Evolutionary conservation across 1,140 invertebrate genomes (phyloP).

Genomic region (Paraescarpia echinospica): DNA sequence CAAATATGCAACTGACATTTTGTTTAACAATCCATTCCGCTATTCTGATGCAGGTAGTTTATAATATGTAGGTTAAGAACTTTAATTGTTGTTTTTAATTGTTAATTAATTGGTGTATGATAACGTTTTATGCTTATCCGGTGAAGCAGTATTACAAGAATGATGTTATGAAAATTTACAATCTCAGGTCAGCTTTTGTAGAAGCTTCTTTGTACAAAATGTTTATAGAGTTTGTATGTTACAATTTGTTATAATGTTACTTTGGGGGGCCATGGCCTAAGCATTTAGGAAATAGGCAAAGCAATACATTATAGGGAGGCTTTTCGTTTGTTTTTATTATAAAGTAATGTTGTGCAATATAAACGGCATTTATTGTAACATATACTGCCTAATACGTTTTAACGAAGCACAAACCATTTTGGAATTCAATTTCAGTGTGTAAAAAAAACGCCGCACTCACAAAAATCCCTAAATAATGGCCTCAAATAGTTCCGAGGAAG

Average conservation of each 20-base stretch:
- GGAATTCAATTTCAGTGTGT: no score
- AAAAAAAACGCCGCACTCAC: no score
- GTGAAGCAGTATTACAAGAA: background rate
- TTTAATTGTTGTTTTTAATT: background rate
- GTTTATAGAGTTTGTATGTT: background rate
- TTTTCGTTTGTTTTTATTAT: no score
- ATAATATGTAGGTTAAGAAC: background rate
- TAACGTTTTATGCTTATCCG: background rate
- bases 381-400: no score
- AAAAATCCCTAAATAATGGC: no score
- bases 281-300: no score
- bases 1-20: background rate
- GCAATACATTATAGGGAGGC: no score
- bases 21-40: slow-evolving; percentile 36
- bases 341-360: no score
- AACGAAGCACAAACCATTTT: no score
- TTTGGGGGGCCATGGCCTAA: no score
- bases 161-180: background rate
- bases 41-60: slow-evolving; percentile 33
- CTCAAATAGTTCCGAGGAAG: no score
- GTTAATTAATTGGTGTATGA: background rate
- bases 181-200: background rate
- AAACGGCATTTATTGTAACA: no score
- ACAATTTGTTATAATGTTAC: background rate
- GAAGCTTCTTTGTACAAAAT: background rate